These are phyloP conservation scores for Echinometra lucunter DNA, from an alignment of 53 echinoderm and acorn worm genomes.

Conservation along the genomic window DNA sequence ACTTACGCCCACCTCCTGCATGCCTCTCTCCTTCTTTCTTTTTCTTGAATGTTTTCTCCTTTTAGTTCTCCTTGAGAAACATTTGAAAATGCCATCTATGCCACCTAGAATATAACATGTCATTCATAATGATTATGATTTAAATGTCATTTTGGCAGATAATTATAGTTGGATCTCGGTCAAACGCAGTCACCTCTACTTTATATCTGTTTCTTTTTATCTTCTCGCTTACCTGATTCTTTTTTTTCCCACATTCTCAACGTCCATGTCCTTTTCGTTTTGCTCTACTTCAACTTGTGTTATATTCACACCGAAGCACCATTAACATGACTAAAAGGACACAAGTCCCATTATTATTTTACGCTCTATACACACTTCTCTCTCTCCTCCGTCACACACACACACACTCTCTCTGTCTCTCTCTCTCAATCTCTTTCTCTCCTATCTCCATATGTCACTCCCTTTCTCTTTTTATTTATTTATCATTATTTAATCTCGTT, in stretches of 20 bases:
- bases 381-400: background rate
- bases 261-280: background rate
- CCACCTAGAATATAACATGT: background rate
- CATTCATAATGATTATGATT: constrained; percentile 32
- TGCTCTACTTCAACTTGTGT: background rate
- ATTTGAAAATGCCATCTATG: background rate
- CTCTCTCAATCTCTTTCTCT: no score
- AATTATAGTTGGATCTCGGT: background rate
- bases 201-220: background rate
- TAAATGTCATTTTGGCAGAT: background rate
- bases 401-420: background rate
- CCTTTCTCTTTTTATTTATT: background rate
- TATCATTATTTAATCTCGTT: background rate
- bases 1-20: no score
- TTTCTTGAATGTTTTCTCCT: background rate
- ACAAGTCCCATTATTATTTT: background rate
- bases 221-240: background rate
- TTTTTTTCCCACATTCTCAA: background rate
- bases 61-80: background rate
- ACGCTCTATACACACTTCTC: background rate
- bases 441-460: background rate
- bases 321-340: background rate
- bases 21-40: background rate
- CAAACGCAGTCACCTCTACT: background rate
- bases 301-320: background rate